phyloP scores from a whole-genome alignment of 2,888 invertebrate genomes.

The Thyatira batis region DNA sequence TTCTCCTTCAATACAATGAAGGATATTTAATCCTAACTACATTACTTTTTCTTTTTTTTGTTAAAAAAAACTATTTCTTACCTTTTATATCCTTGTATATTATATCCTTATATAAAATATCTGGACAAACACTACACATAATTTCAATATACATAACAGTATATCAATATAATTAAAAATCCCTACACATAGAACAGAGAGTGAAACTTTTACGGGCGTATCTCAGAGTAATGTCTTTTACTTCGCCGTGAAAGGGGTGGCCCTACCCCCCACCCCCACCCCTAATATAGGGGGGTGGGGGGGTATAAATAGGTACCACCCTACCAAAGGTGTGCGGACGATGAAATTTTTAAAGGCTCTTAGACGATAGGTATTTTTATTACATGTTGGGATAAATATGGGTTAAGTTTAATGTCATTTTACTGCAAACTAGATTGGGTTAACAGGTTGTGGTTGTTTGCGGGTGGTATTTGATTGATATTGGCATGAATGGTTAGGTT shows the following conservation, averaged over 20 bases:
- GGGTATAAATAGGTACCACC: slow-evolving; percentile 25
- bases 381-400: slow-evolving; percentile 30
- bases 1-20: too few relatives aligned
- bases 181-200: slow-evolving; percentile 21
- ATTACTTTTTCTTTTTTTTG: too few relatives aligned
- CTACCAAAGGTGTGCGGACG: slow-evolving; percentile 38
- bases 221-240: slow-evolving; percentile 54
- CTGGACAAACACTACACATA: too few relatives aligned
- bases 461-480: too few relatives aligned
- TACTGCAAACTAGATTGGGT: background rate
- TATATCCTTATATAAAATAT: too few relatives aligned
- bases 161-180: background rate
- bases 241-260: slow-evolving; percentile 34
- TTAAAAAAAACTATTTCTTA: too few relatives aligned
- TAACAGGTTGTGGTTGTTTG: too few relatives aligned
- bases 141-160: too few relatives aligned
- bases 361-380: slow-evolving; percentile 57
- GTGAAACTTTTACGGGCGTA: slow-evolving; percentile 44
- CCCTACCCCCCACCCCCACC: slow-evolving; percentile 11
- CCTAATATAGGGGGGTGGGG: slow-evolving; percentile 5
- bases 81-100: too few relatives aligned
- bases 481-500: too few relatives aligned
- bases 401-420: slow-evolving; percentile 18
- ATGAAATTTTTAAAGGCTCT: slow-evolving; percentile 69
- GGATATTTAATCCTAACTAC: too few relatives aligned